Conservation (phyloP, 1,140 invertebrate species). For the Tenebrio molitor region DNA sequence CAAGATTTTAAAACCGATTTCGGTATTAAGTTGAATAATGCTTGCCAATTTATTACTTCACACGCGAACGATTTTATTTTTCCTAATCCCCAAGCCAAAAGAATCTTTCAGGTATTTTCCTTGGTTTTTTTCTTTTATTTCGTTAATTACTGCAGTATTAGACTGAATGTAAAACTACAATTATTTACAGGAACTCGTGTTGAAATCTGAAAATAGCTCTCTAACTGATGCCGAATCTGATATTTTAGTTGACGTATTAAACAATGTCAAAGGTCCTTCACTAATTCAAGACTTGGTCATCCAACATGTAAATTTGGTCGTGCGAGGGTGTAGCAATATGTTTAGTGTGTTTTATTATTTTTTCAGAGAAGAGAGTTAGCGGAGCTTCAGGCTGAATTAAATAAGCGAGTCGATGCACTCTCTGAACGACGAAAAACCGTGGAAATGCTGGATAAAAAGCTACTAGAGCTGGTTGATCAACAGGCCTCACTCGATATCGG, state of each 20-base stretch:
- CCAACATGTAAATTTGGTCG: conserved; percentile 71
- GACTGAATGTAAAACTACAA: conserved; percentile 15
- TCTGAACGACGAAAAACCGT: conserved; percentile 74
- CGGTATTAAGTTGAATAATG: conserved; percentile 69
- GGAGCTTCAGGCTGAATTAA: conserved; percentile 74
- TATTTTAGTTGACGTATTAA: conserved; percentile 62
- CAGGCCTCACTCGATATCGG: conserved; percentile 62
- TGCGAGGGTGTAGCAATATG: not conserved
- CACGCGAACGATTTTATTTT: conserved; percentile 68
- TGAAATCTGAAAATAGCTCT: conserved; percentile 58
- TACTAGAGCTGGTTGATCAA: conserved; percentile 70
- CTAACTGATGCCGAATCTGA: conserved; percentile 61
- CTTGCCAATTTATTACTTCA: conserved; percentile 69
- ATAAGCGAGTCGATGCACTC: conserved; percentile 73
- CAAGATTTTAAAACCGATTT: conserved; percentile 69
- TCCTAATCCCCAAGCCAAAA: conserved; percentile 62
- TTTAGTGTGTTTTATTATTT: conserved; percentile 13
- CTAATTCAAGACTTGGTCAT: conserved; percentile 73
- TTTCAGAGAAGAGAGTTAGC: conserved; percentile 71
- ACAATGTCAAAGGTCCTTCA: conserved; percentile 69
- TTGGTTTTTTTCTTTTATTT: conserved; percentile 57
- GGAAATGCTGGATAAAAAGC: conserved; percentile 74
- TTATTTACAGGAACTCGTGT: conserved; percentile 60
- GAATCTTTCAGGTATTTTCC: conserved; percentile 63
- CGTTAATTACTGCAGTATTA: no score